These are phyloP conservation scores for Diuraphis noxia DNA, from an alignment of 1,140 invertebrate genomes.

Conservation along the genomic window DNA sequence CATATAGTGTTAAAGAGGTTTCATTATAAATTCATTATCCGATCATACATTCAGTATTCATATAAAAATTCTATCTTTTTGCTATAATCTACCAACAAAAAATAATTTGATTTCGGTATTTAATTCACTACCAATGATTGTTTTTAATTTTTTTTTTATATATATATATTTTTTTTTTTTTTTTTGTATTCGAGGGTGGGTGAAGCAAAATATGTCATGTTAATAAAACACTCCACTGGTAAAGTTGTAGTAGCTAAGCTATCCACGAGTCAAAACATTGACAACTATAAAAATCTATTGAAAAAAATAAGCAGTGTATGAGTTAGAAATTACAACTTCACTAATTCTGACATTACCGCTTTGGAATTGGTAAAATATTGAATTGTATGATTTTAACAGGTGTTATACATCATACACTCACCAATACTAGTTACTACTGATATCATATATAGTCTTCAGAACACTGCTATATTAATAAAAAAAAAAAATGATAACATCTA, in stretches of 20 bases:
- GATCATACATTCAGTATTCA: not conserved
- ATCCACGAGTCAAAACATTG: not conserved
- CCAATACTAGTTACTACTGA: not conserved
- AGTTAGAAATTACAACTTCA: not conserved
- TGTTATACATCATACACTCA: not conserved
- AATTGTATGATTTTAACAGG: not conserved
- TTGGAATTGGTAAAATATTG: not conserved
- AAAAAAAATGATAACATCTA: not conserved
- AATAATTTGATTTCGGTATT: too few species aligned
- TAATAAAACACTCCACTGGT: not conserved
- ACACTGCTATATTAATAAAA: not conserved
- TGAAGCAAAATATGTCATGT: not conserved
- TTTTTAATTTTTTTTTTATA: too few species aligned
- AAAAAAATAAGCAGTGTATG: too few species aligned
- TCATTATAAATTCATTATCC: not conserved
- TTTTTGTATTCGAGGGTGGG: too few species aligned
- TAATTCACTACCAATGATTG: too few species aligned
- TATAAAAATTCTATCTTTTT: not conserved
- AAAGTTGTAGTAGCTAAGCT: not conserved
- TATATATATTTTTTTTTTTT: too few species aligned
- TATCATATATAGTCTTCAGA: not conserved
- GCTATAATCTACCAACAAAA: too few species aligned
- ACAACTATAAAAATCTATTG: not conserved
- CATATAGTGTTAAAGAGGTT: not conserved
- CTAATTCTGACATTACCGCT: not conserved